Evolutionary conservation across 1,140 invertebrate species (phyloP), one percentile per base, ranked within the genome.

Genomic region (Wiebesia pumilae): DNA sequence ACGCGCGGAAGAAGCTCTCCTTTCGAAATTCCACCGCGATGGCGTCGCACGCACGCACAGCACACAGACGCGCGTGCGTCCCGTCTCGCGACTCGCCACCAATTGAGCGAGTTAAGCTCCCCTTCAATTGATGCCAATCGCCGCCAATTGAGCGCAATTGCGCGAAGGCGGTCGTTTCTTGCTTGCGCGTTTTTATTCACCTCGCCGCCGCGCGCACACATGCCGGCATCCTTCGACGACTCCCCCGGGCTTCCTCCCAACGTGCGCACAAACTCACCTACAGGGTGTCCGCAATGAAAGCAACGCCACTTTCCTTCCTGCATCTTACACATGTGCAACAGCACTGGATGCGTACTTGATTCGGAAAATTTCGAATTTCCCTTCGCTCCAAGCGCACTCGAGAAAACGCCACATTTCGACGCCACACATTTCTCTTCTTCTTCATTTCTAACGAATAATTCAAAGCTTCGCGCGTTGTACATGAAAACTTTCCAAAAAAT

Each of bases 61-160:
- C 16, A 16, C 47, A 21, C 19, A 54, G 4, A 0, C 77, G 14
- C 7, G 35, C 30, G 51, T 27, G 21, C 54, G 71, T 27, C 84
- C 58, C 82, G 58, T 51, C 83, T 43, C 58, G 73, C 38, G 75
- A 62, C 83, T 79, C 77, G 77, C 58, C 81, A 43, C 54, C 85
- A 87, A 87, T 87, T 87, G 81, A 87, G 85, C 85, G 47, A 75
- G 85, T 87, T 87, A 87, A 87, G 62, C 62, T 71, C 71, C 58
- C 67, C 71, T 71, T 87, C 81, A 83, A 87, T 87, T 87, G 81
- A 80, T 71, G 47, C 81, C 81, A 83, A 87, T 87, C 75, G 77
- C n/a, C 65, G n/a, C 69, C 86, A 87, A 87, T 87, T 87, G 86
- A 38, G 38, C 75, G 77, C 83, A 87, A 87, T 87, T 87, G 77